A percentile compares a stretch with the other conserved stretches of the same genome.
These are phyloP conservation scores for Hydra vulgaris DNA, from an alignment of 30 jellyfish, hydroid and myxozoan species.

Conservation along the genomic window DNA sequence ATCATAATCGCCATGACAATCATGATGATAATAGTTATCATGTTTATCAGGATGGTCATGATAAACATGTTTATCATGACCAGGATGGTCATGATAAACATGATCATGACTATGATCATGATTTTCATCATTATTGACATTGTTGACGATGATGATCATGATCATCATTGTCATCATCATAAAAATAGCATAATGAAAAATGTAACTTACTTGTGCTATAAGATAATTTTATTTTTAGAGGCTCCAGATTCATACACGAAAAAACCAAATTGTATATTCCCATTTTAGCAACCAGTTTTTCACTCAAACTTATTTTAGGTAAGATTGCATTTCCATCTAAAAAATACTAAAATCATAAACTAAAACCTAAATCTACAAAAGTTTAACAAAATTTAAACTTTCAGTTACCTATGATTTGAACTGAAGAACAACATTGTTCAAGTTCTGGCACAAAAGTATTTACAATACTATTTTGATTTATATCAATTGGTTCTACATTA, in stretches of 20 bases:
- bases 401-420: constrained; percentile 3
- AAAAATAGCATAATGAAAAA: too few species aligned
- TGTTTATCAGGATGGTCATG: too few species aligned
- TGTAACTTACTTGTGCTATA: constrained; percentile 12
- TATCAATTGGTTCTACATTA: constrained; percentile 5
- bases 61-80: too few species aligned
- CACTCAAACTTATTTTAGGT: background rate
- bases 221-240: constrained; percentile 2
- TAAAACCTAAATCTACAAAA: too few species aligned
- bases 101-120: too few species aligned
- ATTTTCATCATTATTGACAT: too few species aligned
- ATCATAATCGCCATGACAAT: too few species aligned
- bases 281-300: constrained; percentile 8
- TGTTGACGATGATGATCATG: too few species aligned
- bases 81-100: too few species aligned
- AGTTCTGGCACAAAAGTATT: constrained; percentile 11
- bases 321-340: constrained; percentile 1
- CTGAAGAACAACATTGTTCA: constrained; percentile 1
- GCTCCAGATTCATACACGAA: background rate
- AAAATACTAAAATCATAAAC: background rate
- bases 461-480: background rate
- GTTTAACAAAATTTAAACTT: too few species aligned
- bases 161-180: too few species aligned
- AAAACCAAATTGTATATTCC: constrained; percentile 8
- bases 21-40: too few species aligned